Conservation (phyloP, 2,888 invertebrate species). For the Plebejus melissa region DNA sequence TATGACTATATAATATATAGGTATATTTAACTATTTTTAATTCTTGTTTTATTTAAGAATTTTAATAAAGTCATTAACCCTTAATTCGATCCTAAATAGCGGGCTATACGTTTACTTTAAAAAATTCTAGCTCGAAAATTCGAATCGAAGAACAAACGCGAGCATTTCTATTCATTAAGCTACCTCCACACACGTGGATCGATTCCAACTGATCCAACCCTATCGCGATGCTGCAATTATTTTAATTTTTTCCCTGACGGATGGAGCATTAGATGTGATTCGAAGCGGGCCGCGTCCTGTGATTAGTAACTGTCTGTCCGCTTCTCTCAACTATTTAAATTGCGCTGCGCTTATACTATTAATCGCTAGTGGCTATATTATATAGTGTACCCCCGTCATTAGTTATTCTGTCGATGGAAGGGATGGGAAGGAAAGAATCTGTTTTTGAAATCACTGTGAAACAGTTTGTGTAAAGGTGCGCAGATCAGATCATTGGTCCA, state of each 20-base stretch:
- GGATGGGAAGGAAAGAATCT: neutral
- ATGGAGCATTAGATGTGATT: constrained; percentile 65
- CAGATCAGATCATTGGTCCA: too few relatives aligned
- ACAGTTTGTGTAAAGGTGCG: neutral
- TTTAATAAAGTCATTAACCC: too few relatives aligned
- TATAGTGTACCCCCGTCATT: constrained; percentile 8
- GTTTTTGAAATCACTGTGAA: neutral
- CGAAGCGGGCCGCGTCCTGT: constrained; percentile 45
- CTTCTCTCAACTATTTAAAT: constrained; percentile 52
- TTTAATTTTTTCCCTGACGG: constrained; percentile 73
- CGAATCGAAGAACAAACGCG: neutral
- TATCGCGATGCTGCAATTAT: constrained; percentile 55
- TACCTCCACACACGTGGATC: neutral
- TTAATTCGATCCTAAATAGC: too few relatives aligned
- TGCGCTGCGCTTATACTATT: constrained; percentile 35
- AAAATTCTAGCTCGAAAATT: too few relatives aligned
- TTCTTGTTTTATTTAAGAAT: too few relatives aligned
- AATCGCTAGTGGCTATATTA: constrained; percentile 26
- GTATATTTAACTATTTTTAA: too few relatives aligned
- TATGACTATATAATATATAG: too few relatives aligned
- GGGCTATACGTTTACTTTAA: too few relatives aligned
- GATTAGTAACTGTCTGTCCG: constrained; percentile 58
- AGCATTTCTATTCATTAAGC: neutral
- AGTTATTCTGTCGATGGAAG: constrained; percentile 8
- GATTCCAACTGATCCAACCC: constrained; percentile 19